A percentile compares a stretch with the other conserved stretches of the same genome.
These are phyloP conservation scores for Oryzias melastigma DNA, from an alignment of 2,113 vertebrate genomes.

Conservation along the genomic window DNA sequence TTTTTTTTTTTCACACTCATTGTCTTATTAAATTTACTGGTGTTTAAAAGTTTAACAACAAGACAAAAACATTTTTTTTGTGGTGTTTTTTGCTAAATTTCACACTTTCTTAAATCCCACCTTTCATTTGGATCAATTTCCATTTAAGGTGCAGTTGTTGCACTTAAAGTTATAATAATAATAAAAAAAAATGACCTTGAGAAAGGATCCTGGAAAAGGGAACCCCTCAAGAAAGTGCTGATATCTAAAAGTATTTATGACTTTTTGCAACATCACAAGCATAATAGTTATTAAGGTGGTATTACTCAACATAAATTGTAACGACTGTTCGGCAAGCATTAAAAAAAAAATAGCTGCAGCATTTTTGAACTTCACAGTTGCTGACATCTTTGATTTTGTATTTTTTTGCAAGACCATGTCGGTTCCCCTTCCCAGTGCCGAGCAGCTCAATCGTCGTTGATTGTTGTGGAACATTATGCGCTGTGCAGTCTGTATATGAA, in stretches of 20 bases:
- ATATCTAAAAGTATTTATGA: no score
- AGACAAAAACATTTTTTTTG: no score
- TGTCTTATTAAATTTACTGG: no score
- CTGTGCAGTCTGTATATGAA: slow-evolving; percentile 50
- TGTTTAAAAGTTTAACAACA: no score
- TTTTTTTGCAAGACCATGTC: neutral
- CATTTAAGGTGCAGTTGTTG: no score
- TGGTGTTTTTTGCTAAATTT: no score
- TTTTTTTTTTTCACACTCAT: no score
- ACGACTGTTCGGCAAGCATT: slow-evolving; percentile 1
- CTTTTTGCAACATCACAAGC: neutral
- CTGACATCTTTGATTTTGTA: slow-evolving; percentile 1
- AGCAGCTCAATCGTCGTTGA: slow-evolving; percentile 31
- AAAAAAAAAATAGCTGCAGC: slow-evolving; percentile 3
- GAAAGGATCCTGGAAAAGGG: slow-evolving; percentile 8
- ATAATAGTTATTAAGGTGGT: slow-evolving; percentile 3
- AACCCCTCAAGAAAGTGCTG: no score
- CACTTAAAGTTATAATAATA: no score
- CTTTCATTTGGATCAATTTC: no score
- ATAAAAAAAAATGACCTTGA: neutral
- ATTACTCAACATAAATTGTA: neutral
- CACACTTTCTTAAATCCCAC: no score
- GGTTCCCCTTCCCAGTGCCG: slow-evolving; percentile 10
- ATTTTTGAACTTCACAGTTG: slow-evolving; percentile 4
- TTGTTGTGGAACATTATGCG: slow-evolving; percentile 50